Base-by-base conservation (phyloP, 2,888 invertebrate genomes). In the Drosophila bunnanda region DNA sequence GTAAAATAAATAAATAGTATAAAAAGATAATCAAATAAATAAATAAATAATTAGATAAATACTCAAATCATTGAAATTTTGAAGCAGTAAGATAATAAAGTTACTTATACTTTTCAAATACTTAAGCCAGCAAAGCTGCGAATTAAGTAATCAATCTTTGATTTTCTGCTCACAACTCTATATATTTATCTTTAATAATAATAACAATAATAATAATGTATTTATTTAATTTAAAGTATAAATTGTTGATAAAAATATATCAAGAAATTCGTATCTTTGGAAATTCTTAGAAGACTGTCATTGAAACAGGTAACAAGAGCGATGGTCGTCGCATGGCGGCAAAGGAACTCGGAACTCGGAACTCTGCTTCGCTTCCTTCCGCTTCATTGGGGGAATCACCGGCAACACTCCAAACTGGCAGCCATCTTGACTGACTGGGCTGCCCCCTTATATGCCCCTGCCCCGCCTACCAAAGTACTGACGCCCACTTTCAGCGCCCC, bases 351-450 rank as follows among this genome's bases (percentile, higher is more conserved):
- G 3, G 39, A 4, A 15, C 34, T 36, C 34, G 15, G 28, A n/a
- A 46, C 30, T 28, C n/a, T 12, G 28, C 28, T 30, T 17, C 12
- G 30, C n/a, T 46, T 30, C 46, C 46, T 46, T 46, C n/a, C 46
- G 46, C 46, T 46, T 46, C 46, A 46, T 46, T 46, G 28, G 28
- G 25, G 44, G 22, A 25, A 44, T 25, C 44, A 44, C 10, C 25
- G 44, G 44, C 44, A 25, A 44, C 28, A 46, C 46, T 46, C 43
- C 46, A 28, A 28, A 30, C 46, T 46, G 46, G 46, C 46, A 46
- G 46, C 46, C 46, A 82, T 82, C 84, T 82, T 82, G 84, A 82
- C 77, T 87, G 81, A 82, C 81, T 80, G 85, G 79, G 83, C 75
- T 72, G 75, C 60, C 65, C 53, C 68, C 48, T 74, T 38, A 1